Evolutionary conservation across 2,888 invertebrate genomes (phyloP).

Genomic region (Pristionchus entomophagus): DNA sequence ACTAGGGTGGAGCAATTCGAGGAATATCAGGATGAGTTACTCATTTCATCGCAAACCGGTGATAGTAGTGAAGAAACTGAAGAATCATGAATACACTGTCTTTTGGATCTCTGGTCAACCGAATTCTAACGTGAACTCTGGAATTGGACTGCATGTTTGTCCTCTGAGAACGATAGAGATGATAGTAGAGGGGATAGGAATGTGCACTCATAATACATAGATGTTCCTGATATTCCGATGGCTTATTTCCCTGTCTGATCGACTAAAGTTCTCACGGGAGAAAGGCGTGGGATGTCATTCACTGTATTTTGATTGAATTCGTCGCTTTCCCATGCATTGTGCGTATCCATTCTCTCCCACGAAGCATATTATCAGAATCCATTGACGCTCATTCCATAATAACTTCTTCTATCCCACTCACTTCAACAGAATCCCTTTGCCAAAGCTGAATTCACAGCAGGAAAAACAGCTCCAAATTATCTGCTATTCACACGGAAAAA

Average conservation of each 20-base stretch:
- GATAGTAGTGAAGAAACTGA: too few species aligned
- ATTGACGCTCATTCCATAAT: neutral
- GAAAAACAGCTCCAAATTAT: neutral
- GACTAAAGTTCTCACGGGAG: neutral
- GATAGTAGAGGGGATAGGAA: neutral
- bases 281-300: neutral
- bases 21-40: too few species aligned
- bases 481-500: too few species aligned
- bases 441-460: neutral
- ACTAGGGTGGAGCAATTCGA: too few species aligned
- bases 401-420: too few species aligned
- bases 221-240: neutral
- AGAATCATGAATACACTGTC: too few species aligned
- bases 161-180: slow-evolving; percentile 19
- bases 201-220: neutral
- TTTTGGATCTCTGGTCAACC: neutral
- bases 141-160: neutral
- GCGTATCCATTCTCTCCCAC: neutral
- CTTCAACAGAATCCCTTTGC: too few species aligned
- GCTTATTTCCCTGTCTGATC: neutral
- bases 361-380: neutral
- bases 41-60: too few species aligned
- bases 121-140: slow-evolving; percentile 9
- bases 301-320: neutral
- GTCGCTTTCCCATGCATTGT: neutral